These are phyloP conservation scores for Hyposmocoma kahamanoa DNA, from an alignment of 1,140 invertebrate genomes.

Conservation along the genomic window DNA sequence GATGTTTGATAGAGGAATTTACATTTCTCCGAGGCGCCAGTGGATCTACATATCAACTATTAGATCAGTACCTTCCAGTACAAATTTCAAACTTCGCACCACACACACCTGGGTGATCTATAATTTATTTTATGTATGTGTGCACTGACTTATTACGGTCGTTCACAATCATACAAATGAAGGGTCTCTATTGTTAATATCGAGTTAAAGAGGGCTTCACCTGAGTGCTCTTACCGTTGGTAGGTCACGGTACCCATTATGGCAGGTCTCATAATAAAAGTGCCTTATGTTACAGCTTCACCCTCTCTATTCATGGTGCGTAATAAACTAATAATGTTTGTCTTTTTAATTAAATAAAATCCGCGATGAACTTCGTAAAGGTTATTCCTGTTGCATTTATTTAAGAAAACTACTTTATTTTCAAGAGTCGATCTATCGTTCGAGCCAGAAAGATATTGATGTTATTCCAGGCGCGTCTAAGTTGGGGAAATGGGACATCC, in stretches of 20 bases:
- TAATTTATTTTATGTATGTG: not conserved
- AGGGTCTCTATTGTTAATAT: constrained; percentile 22
- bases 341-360: constrained; percentile 20
- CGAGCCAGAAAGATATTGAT: no score
- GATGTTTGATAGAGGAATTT: not conserved
- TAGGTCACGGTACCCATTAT: constrained; percentile 25
- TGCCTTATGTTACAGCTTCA: constrained; percentile 21
- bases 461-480: no score
- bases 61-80: not conserved
- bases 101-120: not conserved
- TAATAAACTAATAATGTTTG: constrained; percentile 16
- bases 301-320: constrained; percentile 16
- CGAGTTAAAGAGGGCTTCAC: constrained; percentile 25
- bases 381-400: no score
- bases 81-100: not conserved
- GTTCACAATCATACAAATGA: constrained; percentile 2
- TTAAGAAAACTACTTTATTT: no score
- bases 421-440: no score
- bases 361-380: no score
- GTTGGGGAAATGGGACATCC: no score
- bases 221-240: constrained; percentile 26
- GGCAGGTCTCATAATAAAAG: constrained; percentile 25
- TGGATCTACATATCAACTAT: constrained; percentile 4
- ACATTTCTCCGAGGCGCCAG: not conserved
- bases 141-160: no score